These are phyloP conservation scores for Eumacrocentrus americanus DNA, from an alignment of 2,888 invertebrate genomes.

Conservation along the genomic window DNA sequence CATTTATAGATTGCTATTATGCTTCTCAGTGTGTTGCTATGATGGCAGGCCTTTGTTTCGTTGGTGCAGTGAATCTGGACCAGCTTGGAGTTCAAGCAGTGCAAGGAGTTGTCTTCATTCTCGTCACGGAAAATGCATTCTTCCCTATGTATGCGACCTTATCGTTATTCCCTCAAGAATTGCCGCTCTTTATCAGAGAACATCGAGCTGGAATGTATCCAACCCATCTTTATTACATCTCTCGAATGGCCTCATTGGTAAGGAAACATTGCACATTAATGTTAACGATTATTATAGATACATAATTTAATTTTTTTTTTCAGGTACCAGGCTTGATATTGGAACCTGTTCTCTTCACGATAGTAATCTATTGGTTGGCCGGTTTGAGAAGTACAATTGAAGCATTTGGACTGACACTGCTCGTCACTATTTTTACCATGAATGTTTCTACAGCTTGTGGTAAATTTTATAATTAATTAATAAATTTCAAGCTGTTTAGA, in stretches of 20 bases:
- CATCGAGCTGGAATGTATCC: slow-evolving; percentile 82
- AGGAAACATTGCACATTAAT: slow-evolving; percentile 35
- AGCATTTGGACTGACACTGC: slow-evolving; percentile 73
- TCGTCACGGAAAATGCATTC: slow-evolving; percentile 90
- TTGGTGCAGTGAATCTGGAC: slow-evolving; percentile 73
- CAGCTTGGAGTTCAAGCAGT: slow-evolving; percentile 87
- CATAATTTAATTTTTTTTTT: slow-evolving; percentile 32
- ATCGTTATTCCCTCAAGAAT: slow-evolving; percentile 79
- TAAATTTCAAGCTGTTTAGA: too few species aligned
- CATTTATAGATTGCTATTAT: slow-evolving; percentile 20
- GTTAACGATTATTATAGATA: not conserved
- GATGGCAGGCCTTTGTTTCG: slow-evolving; percentile 84
- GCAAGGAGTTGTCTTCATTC: slow-evolving; percentile 85
- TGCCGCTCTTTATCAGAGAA: slow-evolving; percentile 82
- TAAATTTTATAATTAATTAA: slow-evolving; percentile 53
- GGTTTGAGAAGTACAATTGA: slow-evolving; percentile 74
- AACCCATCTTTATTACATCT: slow-evolving; percentile 79
- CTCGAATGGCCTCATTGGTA: slow-evolving; percentile 82
- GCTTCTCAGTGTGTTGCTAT: slow-evolving; percentile 67
- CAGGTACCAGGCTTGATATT: slow-evolving; percentile 85
- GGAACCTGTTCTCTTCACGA: slow-evolving; percentile 81
- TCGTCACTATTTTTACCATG: slow-evolving; percentile 77
- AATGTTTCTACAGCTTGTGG: slow-evolving; percentile 89
- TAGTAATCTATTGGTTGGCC: slow-evolving; percentile 85
- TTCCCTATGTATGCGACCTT: slow-evolving; percentile 90